Percentiles rank a stretch among this genome's conserved stretches.
Conservation (phyloP, 2,888 invertebrate genomes). For the Agonum fuliginosum region DNA sequence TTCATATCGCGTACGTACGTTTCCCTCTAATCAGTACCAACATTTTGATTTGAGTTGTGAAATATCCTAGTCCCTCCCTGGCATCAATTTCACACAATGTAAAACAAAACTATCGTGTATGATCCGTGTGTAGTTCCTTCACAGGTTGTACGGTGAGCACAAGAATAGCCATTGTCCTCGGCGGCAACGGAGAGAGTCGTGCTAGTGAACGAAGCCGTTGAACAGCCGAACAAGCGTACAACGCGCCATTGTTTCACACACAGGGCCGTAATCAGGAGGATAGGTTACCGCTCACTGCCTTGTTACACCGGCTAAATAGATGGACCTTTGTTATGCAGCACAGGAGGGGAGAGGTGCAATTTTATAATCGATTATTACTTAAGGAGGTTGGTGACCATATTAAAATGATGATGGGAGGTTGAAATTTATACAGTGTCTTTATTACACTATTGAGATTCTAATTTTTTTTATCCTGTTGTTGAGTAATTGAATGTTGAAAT, state of each 20-base stretch:
- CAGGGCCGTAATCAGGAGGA: background rate
- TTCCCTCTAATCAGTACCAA: too few species aligned
- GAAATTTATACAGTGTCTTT: too few species aligned
- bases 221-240: slow-evolving; percentile 4
- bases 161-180: slow-evolving; percentile 40
- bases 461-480: too few species aligned
- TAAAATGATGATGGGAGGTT: too few species aligned
- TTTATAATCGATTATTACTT: too few species aligned
- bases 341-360: too few species aligned
- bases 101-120: slow-evolving; percentile 19
- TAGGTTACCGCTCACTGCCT: background rate
- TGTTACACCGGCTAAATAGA: background rate
- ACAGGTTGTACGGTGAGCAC: too few species aligned
- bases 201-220: background rate
- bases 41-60: background rate
- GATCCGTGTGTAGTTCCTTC: background rate
- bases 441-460: too few species aligned
- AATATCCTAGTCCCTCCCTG: background rate
- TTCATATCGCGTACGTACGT: too few species aligned
- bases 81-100: slow-evolving; percentile 7
- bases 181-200: background rate
- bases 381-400: too few species aligned
- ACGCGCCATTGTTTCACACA: slow-evolving; percentile 27
- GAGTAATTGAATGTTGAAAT: too few species aligned
- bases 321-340: too few species aligned